Percentiles rank a stretch among this genome's conserved stretches.
Conservation (phyloP, 2,113 vertebrate species). For the Silurus glanis region DNA sequence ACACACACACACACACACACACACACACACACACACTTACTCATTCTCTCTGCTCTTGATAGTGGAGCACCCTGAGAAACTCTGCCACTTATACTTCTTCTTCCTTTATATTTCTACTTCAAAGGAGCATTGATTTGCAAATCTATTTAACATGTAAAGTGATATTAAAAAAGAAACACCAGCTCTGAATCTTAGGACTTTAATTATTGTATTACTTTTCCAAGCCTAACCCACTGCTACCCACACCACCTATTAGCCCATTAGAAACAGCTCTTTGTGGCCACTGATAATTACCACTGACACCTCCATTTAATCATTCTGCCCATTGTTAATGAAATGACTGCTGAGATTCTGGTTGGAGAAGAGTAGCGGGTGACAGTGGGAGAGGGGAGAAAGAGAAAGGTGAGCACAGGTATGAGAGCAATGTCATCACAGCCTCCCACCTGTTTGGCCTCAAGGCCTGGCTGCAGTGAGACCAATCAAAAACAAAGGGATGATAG, state of each 20-base stretch:
- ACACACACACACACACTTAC: neutral
- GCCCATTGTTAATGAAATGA: constrained; percentile 58
- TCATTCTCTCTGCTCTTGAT: constrained; percentile 17
- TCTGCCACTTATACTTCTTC: constrained; percentile 19
- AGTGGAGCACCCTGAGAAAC: constrained; percentile 49
- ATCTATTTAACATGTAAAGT: constrained; percentile 50
- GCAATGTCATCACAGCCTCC: constrained; percentile 62
- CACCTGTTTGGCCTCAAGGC: constrained; percentile 69
- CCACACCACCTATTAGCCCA: constrained; percentile 54
- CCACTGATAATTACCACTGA: constrained; percentile 61
- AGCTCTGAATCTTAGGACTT: constrained; percentile 47
- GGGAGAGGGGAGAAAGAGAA: constrained; percentile 35
- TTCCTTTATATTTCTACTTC: constrained; percentile 38
- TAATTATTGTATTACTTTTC: constrained; percentile 61
- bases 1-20: constrained; percentile 33
- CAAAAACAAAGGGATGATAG: constrained; percentile 36
- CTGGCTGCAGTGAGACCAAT: constrained; percentile 48
- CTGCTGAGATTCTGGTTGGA: constrained; percentile 39
- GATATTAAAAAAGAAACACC: constrained; percentile 43
- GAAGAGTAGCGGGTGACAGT: constrained; percentile 45
- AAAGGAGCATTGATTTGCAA: constrained; percentile 39
- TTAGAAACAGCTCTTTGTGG: constrained; percentile 53
- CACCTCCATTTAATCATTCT: constrained; percentile 58
- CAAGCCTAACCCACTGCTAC: constrained; percentile 35
- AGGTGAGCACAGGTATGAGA: constrained; percentile 65